Percentiles rank a stretch among this genome's conserved stretches.
phyloP scores from a whole-genome alignment of 2,888 invertebrate species.

The Leptopilina myrica region DNA sequence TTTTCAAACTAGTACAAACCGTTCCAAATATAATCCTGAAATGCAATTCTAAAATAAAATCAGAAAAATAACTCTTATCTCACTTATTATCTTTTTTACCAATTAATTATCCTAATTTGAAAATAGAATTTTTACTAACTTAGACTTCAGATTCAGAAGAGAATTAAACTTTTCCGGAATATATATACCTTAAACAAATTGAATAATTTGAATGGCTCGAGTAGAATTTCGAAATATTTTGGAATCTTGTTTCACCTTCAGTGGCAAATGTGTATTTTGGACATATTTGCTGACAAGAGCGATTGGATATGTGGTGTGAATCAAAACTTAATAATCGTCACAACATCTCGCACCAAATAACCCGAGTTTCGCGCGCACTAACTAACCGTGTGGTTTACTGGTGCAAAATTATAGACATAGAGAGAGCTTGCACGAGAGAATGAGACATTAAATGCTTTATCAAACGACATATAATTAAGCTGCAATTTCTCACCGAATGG shows the following conservation, averaged over 20 bases:
- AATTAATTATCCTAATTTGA: too few species aligned
- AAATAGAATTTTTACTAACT: too few species aligned
- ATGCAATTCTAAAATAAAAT: too few species aligned
- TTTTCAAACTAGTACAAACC: not conserved
- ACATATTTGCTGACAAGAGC: not conserved
- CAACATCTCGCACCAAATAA: not conserved
- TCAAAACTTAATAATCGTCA: constrained; percentile 16
- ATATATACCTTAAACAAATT: not conserved
- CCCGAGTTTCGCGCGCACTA: not conserved
- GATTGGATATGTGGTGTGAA: constrained; percentile 16
- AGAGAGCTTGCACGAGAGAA: not conserved
- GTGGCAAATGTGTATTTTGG: not conserved
- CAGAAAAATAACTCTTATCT: too few species aligned
- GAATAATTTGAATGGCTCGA: not conserved
- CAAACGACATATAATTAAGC: constrained; percentile 66
- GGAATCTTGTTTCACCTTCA: not conserved
- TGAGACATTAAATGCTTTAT: constrained; percentile 53
- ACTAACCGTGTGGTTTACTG: constrained; percentile 31
- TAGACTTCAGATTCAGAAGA: not conserved
- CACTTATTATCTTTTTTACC: too few species aligned
- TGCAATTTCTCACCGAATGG: constrained; percentile 55
- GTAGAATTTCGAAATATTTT: not conserved
- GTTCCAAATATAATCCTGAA: not conserved
- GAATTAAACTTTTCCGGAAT: not conserved
- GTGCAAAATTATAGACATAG: constrained; percentile 2